Base-by-base conservation (phyloP, 2,888 invertebrate genomes). In the Eubasilissa splendida region DNA sequence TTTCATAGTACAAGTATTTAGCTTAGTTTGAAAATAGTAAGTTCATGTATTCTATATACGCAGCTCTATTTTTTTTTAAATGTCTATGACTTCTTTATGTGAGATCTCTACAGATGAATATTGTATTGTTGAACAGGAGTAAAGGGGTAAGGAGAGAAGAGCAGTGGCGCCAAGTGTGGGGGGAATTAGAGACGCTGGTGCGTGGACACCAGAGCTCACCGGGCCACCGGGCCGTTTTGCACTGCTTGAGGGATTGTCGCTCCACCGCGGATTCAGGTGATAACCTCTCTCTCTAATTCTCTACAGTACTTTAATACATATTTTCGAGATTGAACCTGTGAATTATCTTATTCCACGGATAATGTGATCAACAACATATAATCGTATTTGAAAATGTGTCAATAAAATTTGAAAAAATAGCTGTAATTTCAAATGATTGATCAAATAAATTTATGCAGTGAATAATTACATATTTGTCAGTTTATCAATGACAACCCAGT, bases 141-240 rank as follows among this genome's bases (percentile, higher is more conserved):
- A 89, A 88, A 84, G 89, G 90, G 0, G 88, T 88, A 10, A 93
- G 94, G 33, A 92, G 94, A 83, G 97, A 98, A 85, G 98, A 98
- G 86, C 97, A 97, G 85, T 98, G 98, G 90, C 93, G 96, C 68
- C 92, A 96, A 52, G 92, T 98, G 87, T 99, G 98, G 95, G 92
- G 93, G 53, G 98, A 99, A 87, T 87, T 98, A 71, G 98, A 98
- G 87, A 93, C 93, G 11, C 91, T 97, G 58, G 89, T 98, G 0
- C 94, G 95, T 77, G 93, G 93, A 50, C 95, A 96, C 87, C 92
- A 95, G 50, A 94, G 94, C 76, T 95, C 97, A 0, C 90, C 94
- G 4, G 94, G 93, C 84, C 98, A 98, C 86, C 92, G 93, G 82
- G 92, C 93, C 80, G 91, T 97, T 22, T 89, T 97, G 68, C 93